A percentile compares a stretch with the other conserved stretches of the same genome.
phyloP scores from a whole-genome alignment of 2,888 invertebrate genomes.

The Agrochola circellaris region DNA sequence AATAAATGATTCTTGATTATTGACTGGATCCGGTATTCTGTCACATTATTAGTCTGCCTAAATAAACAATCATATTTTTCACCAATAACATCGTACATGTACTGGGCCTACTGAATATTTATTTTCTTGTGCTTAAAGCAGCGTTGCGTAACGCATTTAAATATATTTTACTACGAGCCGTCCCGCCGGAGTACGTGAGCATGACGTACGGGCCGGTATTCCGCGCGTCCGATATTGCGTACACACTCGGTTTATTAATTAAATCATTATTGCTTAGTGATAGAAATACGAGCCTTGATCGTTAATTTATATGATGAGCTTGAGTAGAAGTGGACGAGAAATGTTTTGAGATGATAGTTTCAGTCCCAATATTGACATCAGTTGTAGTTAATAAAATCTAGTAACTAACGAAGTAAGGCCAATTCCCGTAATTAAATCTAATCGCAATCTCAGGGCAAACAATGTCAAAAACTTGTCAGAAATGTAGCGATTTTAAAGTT shows the following conservation, averaged over 20 bases:
- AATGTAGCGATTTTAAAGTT: not conserved
- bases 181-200: slow-evolving; percentile 34
- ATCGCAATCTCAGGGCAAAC: not conserved
- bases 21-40: not conserved
- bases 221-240: slow-evolving; percentile 12
- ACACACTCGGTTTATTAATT: slow-evolving; percentile 28
- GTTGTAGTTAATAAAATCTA: not conserved
- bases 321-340: not conserved
- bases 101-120: slow-evolving; percentile 15
- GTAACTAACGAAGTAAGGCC: not conserved
- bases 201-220: slow-evolving; percentile 36
- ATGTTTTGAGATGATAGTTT: not conserved
- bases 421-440: not conserved
- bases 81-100: not conserved
- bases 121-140: not conserved
- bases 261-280: slow-evolving; percentile 29
- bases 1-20: not conserved
- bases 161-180: slow-evolving; percentile 56
- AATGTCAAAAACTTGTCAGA: not conserved
- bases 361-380: not conserved
- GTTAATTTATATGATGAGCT: not conserved
- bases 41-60: not conserved
- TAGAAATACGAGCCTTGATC: slow-evolving; percentile 10
- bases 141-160: slow-evolving; percentile 56
- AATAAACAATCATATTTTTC: not conserved